Evolutionary conservation across 2,113 vertebrate genomes (phyloP).

Genomic region (Leptosomus discolor): DNA sequence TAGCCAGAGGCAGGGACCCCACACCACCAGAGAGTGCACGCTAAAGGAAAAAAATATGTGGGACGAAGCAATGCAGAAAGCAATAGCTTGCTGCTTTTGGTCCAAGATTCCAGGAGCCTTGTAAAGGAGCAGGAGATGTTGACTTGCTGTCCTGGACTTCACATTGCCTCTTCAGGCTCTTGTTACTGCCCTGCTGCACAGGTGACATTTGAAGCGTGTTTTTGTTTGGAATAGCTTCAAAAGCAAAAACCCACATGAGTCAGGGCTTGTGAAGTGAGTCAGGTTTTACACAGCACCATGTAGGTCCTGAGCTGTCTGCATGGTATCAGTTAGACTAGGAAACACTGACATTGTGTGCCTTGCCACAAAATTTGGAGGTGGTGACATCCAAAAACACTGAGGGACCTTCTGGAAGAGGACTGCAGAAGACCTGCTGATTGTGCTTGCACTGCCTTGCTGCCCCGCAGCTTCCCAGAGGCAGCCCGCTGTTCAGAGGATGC

Average conservation of each 20-base stretch:
- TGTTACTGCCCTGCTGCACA: neutral
- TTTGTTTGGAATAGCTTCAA: neutral
- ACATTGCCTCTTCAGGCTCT: neutral
- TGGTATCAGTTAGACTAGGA: neutral
- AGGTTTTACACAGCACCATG: neutral
- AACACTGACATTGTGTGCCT: accelerated
- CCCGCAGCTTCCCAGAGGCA: neutral
- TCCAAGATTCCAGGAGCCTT: neutral
- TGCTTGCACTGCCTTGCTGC: neutral
- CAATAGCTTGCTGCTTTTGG: neutral
- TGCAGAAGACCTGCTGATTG: neutral
- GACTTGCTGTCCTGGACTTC: neutral
- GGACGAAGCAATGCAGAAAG: neutral
- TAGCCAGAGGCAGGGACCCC: neutral
- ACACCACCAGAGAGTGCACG: accelerated
- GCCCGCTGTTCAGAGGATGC: neutral
- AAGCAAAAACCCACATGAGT: accelerated
- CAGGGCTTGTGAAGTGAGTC: neutral
- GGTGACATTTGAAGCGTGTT: neutral
- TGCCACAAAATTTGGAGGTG: neutral
- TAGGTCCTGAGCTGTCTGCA: neutral
- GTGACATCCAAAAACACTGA: neutral
- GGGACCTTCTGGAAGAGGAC: neutral
- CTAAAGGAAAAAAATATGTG: neutral
- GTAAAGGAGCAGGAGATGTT: neutral